Conservation (phyloP, 2,113 vertebrate genomes). For the Scartelaos histophorus region DNA sequence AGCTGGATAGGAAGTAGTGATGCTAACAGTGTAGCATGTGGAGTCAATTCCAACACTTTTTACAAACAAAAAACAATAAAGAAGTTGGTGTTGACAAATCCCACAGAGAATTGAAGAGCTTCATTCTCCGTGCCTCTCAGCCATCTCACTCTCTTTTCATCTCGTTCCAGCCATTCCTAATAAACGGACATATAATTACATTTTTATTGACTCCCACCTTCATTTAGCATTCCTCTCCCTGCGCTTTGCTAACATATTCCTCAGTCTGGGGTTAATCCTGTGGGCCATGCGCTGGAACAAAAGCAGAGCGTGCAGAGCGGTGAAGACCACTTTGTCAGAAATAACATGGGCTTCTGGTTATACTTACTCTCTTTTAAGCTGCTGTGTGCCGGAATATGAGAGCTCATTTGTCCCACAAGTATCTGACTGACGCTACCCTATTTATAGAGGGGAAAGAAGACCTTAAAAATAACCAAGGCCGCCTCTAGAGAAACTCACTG, state of each 20-base stretch:
- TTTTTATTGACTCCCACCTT: slow-evolving; percentile 28
- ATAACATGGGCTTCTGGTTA: slow-evolving; percentile 1
- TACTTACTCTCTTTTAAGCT: neutral
- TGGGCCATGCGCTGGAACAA: neutral
- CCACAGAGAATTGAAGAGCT: slow-evolving; percentile 15
- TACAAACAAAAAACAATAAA: slow-evolving; percentile 7
- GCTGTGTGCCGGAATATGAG: neutral
- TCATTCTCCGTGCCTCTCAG: slow-evolving; percentile 9
- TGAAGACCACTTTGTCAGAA: slow-evolving; percentile 11
- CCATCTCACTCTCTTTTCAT: slow-evolving; percentile 31
- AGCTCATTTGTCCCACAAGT: neutral
- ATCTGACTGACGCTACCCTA: neutral
- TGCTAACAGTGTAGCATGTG: too few species aligned
- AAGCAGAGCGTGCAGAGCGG: neutral
- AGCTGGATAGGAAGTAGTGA: too few species aligned
- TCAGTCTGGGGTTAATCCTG: slow-evolving; percentile 11
- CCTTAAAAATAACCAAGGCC: neutral
- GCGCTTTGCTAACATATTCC: slow-evolving; percentile 5
- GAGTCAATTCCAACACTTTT: neutral
- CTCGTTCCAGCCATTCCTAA: slow-evolving; percentile 3
- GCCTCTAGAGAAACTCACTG: neutral
- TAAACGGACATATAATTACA: slow-evolving; percentile 33
- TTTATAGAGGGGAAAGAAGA: neutral
- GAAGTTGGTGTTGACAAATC: slow-evolving; percentile 30
- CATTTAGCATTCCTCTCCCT: slow-evolving; percentile 18